These are phyloP conservation scores for Drosophila ustulata DNA, from an alignment of 2,888 invertebrate species.

Conservation along the genomic window DNA sequence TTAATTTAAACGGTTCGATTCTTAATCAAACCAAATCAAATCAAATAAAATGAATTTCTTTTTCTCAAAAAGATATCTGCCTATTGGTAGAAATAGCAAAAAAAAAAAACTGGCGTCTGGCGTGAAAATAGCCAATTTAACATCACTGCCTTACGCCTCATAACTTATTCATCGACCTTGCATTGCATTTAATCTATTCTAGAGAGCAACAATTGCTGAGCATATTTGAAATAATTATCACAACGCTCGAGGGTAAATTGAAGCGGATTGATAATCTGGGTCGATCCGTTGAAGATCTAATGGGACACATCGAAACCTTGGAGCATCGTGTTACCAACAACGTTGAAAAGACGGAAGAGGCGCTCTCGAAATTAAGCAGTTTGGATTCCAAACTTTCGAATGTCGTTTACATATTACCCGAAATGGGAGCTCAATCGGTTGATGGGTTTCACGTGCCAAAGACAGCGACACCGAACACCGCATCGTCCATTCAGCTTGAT, in stretches of 20 bases:
- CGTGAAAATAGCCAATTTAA: neutral
- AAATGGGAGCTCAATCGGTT: constrained; percentile 38
- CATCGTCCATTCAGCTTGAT: constrained; percentile 86
- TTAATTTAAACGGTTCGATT: neutral
- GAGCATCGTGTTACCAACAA: constrained; percentile 93
- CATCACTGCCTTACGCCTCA: neutral
- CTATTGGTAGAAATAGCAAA: too few relatives aligned
- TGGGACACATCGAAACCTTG: constrained; percentile 93
- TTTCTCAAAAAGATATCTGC: too few relatives aligned
- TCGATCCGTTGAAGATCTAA: constrained; percentile 94
- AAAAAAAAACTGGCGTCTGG: neutral
- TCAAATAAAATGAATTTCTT: neutral
- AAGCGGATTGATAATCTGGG: constrained; percentile 95
- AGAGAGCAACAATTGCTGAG: constrained; percentile 95
- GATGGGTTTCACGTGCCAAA: constrained; percentile 67
- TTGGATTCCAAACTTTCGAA: constrained; percentile 91
- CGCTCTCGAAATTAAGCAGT: constrained; percentile 91
- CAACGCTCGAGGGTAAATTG: constrained; percentile 94
- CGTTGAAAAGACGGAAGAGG: constrained; percentile 93
- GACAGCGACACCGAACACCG: constrained; percentile 38
- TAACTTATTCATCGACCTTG: neutral
- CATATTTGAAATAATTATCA: constrained; percentile 95
- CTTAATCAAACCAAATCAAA: neutral
- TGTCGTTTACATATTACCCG: constrained; percentile 84
- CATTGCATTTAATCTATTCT: constrained; percentile 68